Evolutionary conservation across 1,140 invertebrate species (phyloP).

Genomic region (Stegodyphus mimosarum): DNA sequence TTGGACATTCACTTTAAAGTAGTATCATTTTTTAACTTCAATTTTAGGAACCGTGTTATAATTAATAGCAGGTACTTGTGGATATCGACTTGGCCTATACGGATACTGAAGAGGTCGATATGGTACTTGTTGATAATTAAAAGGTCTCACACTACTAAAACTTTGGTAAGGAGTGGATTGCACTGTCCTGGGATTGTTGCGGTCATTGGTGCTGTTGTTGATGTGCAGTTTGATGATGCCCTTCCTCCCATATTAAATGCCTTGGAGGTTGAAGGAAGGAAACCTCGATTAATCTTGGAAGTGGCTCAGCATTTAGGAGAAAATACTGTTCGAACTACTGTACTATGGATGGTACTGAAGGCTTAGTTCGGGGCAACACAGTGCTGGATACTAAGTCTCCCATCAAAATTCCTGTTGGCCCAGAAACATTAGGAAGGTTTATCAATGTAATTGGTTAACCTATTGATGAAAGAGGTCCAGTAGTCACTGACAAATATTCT

Average conservation of each 20-base stretch:
- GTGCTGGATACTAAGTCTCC: conserved; percentile 93
- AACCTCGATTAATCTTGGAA: conserved; percentile 81
- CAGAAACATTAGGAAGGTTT: conserved; percentile 94
- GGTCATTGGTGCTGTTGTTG: conserved; percentile 99
- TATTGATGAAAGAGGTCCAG: conserved; percentile 97
- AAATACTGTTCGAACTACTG: conserved; percentile 95
- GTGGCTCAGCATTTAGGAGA: conserved; percentile 92
- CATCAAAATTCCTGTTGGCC: conserved; percentile 97
- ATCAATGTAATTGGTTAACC: conserved; percentile 99
- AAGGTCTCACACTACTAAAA: too few species aligned
- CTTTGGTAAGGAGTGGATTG: too few species aligned
- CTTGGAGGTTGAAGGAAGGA: conserved; percentile 88
- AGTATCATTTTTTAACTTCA: too few species aligned
- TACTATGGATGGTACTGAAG: conserved; percentile 99
- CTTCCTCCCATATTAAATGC: conserved; percentile 98
- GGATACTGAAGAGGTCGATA: too few species aligned
- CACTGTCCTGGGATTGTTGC: too few species aligned
- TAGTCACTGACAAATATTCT: conserved; percentile 87
- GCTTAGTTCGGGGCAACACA: conserved; percentile 90
- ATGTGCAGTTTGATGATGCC: conserved; percentile 97
- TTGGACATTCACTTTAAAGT: too few species aligned
- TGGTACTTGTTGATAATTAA: too few species aligned
- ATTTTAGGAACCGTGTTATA: too few species aligned
- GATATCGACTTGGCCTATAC: too few species aligned
- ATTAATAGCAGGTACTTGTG: too few species aligned